Evolutionary conservation across 1,140 invertebrate species (phyloP), one percentile per base, ranked within the genome.

Genomic region (Globodera ellingtonae): DNA sequence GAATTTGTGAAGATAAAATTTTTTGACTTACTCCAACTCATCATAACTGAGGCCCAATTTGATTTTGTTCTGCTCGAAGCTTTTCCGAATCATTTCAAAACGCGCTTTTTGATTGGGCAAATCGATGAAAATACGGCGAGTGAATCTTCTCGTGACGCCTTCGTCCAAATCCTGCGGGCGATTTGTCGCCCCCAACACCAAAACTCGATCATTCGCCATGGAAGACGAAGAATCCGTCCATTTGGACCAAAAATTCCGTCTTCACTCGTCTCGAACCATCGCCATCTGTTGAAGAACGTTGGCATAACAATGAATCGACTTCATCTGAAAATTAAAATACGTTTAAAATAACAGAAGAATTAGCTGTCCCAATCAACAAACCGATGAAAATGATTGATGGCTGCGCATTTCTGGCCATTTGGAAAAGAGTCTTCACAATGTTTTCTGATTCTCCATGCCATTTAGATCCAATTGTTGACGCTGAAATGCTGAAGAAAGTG

Each of bases 81-180:
- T 91, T 84, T 93, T 94, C 9, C 90, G 87, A 50, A 97, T 92
- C 75, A 98, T 94, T 87, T 96, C 93, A 74, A 91, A 90, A 47
- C 95, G 91, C 2, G 94, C 94, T 90, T 92, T 89, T 21, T 89
- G 83, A 87, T 95, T 94, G 0, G 96, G 95, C n/a, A 97, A 89
- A 0, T 94, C 94, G 82, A 97, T 94, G 85, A 97, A 96, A 0
- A 97, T 91, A 46, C 95, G 91, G 87, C 96, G 95, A 6, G 95
- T 94, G 35, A 97, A 92, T 71, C 95, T 91, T 81, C 95, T 76
- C 46, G 84, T 66, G 56, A 95, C 94, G 15, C 95, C 95, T 90
- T 97, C 95, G 89, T 98, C 96, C 6, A 98, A 89, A 88, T 98
- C 96, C 80, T 96, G 94, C 0, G 96, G 96, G 21, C 95, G 91